Base-by-base conservation (phyloP, 1,140 invertebrate genomes). In the Heliconius melpomene region DNA sequence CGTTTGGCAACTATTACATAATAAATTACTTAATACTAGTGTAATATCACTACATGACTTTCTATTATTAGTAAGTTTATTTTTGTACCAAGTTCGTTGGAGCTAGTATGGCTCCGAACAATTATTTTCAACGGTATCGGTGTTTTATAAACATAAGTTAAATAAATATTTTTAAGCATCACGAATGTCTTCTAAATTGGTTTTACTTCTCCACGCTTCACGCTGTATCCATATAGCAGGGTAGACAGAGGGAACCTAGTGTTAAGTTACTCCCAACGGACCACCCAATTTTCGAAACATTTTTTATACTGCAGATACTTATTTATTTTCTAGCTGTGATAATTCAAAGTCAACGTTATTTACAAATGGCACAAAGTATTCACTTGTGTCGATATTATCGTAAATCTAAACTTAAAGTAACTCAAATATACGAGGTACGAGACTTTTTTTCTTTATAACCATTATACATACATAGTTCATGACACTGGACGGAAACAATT, bases 311-410 rank as follows among this genome's bases (percentile, higher is more conserved):
- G 23, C 9, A 66, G 3, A 66, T 16, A 57, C n/a, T 79, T 66
- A 74, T 74, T 74, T 74, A 57, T 72, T 73, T 66, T 66, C 73
- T 79, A 75, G 60, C 71, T 75, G 74, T 79, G 74, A 79, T 79
- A 50, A 18, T 72, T 79, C 29, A 75, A 75, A 50, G 50, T 76
- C 74, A 70, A 54, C 36, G 70, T 40, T 82, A 77, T 85, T 79
- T 84, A 82, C 83, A 88, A 84, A 93, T 93, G 92, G 92, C 92
- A 93, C 92, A 88, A 91, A 93, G 88, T 84, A 91, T 90, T 90
- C 87, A 92, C 88, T 92, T 92, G 86, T 90, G 87, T 90, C 87
- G 86, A 85, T 88, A 86, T 74, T 75, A 80, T 84, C 78, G 78
- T 38, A 38, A 75, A 77, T 70, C 60, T 77, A 77, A 60, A 70